A percentile compares a stretch with the other conserved stretches of the same genome.
phyloP scores from a whole-genome alignment of 2,888 invertebrate species.

The Busseola fusca region DNA sequence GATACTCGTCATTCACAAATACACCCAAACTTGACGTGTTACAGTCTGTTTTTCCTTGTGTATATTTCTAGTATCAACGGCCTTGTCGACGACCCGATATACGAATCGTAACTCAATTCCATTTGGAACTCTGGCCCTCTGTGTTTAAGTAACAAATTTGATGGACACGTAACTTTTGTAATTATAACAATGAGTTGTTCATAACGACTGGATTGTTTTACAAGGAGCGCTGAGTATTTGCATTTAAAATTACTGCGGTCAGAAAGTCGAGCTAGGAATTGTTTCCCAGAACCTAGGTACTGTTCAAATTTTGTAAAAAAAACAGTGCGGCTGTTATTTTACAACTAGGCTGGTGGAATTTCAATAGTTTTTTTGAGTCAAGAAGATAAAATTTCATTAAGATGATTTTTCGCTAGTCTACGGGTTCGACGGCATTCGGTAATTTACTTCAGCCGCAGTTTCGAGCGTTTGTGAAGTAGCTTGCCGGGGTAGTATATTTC shows the following conservation, averaged over 20 bases:
- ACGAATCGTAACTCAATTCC: constrained; percentile 63
- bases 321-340: neutral
- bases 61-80: constrained; percentile 66
- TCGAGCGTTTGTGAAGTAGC: no score
- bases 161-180: constrained; percentile 49
- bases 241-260: constrained; percentile 66
- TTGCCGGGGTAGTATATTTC: neutral
- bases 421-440: neutral
- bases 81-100: constrained; percentile 74
- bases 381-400: neutral
- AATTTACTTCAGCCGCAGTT: neutral
- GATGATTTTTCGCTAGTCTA: neutral
- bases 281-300: constrained; percentile 30
- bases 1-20: constrained; percentile 59
- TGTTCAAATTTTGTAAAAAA: constrained; percentile 41
- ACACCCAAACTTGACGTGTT: constrained; percentile 59
- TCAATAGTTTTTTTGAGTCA: neutral
- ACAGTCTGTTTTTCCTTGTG: constrained; percentile 70
- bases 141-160: constrained; percentile 68
- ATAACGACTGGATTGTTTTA: constrained; percentile 66
- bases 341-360: neutral
- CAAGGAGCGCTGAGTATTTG: constrained; percentile 63
- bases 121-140: constrained; percentile 67
- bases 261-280: constrained; percentile 28
- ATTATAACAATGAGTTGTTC: constrained; percentile 69